A percentile compares a stretch with the other conserved stretches of the same genome.
Evolutionary conservation across 1,140 invertebrate genomes (phyloP).

Genomic region (Notospermus geniculatus): DNA sequence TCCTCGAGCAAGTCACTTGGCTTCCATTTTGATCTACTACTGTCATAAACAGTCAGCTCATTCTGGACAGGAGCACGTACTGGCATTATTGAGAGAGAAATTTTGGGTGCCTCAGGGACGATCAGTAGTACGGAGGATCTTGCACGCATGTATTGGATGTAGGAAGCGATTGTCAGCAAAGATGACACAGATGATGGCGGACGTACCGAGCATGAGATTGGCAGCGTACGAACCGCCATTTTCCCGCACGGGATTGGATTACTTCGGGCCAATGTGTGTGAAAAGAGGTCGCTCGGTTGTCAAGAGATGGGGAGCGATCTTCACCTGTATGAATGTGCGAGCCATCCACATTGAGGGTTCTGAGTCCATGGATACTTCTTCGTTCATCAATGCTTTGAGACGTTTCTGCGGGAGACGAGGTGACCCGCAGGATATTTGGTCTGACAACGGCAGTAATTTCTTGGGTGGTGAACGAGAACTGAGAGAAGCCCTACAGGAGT

Average conservation of each 20-base stretch:
- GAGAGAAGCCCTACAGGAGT: constrained; percentile 1
- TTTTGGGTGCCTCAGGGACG: constrained; percentile 27
- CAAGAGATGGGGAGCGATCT: constrained; percentile 11
- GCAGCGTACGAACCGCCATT: constrained; percentile 18
- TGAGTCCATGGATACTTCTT: constrained; percentile 1
- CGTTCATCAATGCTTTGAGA: constrained; percentile 13
- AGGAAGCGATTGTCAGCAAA: constrained; percentile 11
- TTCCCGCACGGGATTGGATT: constrained; percentile 23
- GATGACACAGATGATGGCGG: constrained; percentile 24
- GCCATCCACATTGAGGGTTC: constrained; percentile 18
- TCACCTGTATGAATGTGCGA: constrained; percentile 19
- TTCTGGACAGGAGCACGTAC: constrained; percentile 19
- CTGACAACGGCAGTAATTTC: constrained; percentile 30
- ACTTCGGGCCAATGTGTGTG: constrained; percentile 31
- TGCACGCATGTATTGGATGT: constrained; percentile 28
- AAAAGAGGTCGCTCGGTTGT: constrained; percentile 8
- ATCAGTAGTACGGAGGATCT: constrained; percentile 11
- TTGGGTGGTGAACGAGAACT: constrained; percentile 2
- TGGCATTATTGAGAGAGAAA: constrained; percentile 17
- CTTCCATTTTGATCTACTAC: constrained; percentile 20
- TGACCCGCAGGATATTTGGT: too few species aligned
- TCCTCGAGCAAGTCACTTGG: constrained; percentile 21
- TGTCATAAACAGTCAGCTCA: constrained; percentile 23
- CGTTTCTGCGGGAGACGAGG: constrained; percentile 14
- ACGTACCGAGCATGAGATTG: constrained; percentile 26